Conservation (phyloP, 2,797 vertebrate species). For the Clarias fuscus region DNA sequence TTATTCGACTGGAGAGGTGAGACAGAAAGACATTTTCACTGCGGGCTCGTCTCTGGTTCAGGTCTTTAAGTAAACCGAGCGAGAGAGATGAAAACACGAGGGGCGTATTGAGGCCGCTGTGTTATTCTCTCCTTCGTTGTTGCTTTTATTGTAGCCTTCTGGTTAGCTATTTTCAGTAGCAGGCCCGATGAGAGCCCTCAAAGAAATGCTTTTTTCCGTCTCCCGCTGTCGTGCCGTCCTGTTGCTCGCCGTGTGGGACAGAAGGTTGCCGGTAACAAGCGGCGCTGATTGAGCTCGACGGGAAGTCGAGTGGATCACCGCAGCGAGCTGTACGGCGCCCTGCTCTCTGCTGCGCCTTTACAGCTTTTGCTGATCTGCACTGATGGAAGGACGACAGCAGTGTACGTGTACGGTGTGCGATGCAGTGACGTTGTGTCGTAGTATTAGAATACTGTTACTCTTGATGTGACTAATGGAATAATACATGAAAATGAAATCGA, state of each 20-base stretch:
- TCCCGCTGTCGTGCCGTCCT: neutral
- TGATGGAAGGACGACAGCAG: neutral
- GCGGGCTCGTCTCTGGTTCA: neutral
- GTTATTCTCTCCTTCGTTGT: neutral
- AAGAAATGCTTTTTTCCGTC: neutral
- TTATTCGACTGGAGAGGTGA: neutral
- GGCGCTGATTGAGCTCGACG: slow-evolving; percentile 22
- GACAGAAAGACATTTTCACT: neutral
- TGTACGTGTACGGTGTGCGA: neutral
- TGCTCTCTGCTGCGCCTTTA: slow-evolving; percentile 10
- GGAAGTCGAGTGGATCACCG: slow-evolving; percentile 37
- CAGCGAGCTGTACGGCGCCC: slow-evolving; percentile 13
- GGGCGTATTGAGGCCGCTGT: neutral
- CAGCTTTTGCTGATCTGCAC: neutral
- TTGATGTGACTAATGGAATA: neutral
- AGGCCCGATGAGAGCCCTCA: no score
- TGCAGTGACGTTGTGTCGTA: neutral
- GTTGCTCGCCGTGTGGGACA: neutral
- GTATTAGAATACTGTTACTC: neutral
- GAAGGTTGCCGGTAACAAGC: slow-evolving; percentile 23
- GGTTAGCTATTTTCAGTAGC: neutral
- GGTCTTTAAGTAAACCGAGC: neutral
- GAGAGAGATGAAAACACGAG: neutral
- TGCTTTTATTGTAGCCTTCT: neutral
- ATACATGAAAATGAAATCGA: neutral